These are phyloP conservation scores for Xylocopa sonorina DNA, from an alignment of 1,140 invertebrate genomes.

Conservation along the genomic window DNA sequence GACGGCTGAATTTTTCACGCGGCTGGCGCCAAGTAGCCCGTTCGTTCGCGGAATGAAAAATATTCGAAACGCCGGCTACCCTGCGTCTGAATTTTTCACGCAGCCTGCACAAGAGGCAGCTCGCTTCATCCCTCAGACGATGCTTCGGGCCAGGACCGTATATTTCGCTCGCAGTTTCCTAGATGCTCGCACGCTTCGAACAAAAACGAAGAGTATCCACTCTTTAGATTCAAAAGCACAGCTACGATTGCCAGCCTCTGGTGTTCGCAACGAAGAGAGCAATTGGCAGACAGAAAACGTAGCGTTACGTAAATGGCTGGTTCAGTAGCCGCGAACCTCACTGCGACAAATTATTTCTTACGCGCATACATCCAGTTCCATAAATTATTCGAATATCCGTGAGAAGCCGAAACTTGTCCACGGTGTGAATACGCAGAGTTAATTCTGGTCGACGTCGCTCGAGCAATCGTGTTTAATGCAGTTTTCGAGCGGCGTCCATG, in stretches of 20 bases:
- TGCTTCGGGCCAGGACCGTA: background rate
- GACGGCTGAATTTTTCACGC: conserved; percentile 21
- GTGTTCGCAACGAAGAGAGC: too few species aligned
- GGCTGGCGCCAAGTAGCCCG: background rate
- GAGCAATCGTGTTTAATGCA: background rate
- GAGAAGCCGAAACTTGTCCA: too few species aligned
- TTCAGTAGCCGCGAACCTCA: background rate
- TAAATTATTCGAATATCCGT: background rate
- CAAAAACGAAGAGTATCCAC: too few species aligned
- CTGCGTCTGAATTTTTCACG: conserved; percentile 23
- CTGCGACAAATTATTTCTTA: background rate
- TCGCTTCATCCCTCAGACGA: background rate
- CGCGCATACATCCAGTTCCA: too few species aligned
- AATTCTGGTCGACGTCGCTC: background rate
- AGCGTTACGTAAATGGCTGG: background rate
- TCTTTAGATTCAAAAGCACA: too few species aligned
- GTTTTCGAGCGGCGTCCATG: too few species aligned
- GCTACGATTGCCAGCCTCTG: too few species aligned
- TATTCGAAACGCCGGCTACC: background rate
- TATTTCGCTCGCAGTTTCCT: background rate
- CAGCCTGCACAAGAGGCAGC: background rate
- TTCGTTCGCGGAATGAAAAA: conserved; percentile 16
- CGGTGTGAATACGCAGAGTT: too few species aligned
- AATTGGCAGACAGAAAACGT: background rate
- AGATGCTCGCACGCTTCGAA: too few species aligned